Evolutionary conservation across 2,797 vertebrate genomes (phyloP).

Genomic region (Neosilurus hyrtlii): DNA sequence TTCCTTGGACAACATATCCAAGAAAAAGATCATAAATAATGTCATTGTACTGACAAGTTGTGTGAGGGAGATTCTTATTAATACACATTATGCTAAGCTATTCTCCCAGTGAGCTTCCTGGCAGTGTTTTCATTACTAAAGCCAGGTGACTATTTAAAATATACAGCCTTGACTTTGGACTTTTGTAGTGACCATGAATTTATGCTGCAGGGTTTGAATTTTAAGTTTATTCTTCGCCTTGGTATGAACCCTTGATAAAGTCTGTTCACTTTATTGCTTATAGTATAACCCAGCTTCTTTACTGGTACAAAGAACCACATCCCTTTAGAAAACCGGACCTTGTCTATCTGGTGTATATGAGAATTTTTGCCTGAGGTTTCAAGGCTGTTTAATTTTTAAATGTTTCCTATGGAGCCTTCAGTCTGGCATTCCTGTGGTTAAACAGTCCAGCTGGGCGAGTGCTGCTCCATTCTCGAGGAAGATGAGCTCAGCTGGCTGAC

Average conservation of each 20-base stretch:
- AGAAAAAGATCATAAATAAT: constrained; percentile 11
- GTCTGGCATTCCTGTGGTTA: constrained; percentile 29
- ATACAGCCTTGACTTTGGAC: constrained; percentile 4
- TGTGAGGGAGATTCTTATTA: neutral
- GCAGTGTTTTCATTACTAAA: neutral
- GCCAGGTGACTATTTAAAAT: neutral
- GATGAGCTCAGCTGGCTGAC: constrained; percentile 1
- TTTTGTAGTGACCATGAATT: neutral
- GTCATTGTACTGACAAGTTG: neutral
- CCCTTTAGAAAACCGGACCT: neutral
- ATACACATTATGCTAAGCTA: neutral
- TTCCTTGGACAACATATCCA: constrained; percentile 2
- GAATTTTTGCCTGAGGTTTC: constrained; percentile 32
- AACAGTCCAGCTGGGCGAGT: constrained; percentile 4
- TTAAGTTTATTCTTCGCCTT: neutral
- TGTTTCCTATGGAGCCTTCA: constrained; percentile 20
- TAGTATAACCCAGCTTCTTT: constrained; percentile 14
- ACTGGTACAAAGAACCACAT: constrained; percentile 24
- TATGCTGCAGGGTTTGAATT: neutral
- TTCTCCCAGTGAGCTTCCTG: neutral
- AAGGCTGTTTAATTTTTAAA: constrained; percentile 32
- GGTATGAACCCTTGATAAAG: constrained; percentile 4
- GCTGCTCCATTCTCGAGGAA: neutral
- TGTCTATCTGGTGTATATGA: neutral
- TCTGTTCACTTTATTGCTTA: neutral